phyloP scores from a whole-genome alignment of 2,113 vertebrate species.

The Neodontobutis hainanensis region DNA sequence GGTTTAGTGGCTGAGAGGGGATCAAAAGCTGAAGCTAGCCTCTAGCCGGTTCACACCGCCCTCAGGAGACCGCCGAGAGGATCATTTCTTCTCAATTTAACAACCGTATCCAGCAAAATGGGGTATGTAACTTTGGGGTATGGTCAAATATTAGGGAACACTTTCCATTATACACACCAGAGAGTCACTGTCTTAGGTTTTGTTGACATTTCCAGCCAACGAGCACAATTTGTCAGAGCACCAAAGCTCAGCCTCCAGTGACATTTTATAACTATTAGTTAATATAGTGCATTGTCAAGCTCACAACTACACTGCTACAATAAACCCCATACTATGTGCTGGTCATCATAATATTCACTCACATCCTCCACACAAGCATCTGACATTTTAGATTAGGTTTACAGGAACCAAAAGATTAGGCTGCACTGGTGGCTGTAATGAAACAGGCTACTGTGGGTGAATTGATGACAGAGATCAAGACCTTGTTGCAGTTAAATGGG shows the following conservation, averaged over 20 bases:
- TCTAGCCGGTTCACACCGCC: conserved; percentile 29
- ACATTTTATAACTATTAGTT: background rate
- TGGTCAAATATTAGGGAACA: background rate
- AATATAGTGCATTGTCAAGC: background rate
- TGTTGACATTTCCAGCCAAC: background rate
- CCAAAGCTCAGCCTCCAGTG: background rate
- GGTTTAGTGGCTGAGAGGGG: conserved; percentile 37
- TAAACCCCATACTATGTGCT: background rate
- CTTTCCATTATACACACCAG: background rate
- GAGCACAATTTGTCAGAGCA: background rate
- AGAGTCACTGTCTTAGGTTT: conserved; percentile 1
- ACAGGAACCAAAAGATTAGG: conserved; percentile 31
- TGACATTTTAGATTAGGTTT: conserved; percentile 21
- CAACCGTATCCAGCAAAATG: conserved; percentile 66
- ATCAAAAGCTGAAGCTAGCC: conserved; percentile 49
- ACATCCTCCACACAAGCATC: conserved; percentile 11
- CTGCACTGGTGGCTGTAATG: conserved; percentile 4
- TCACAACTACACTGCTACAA: background rate
- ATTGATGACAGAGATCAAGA: background rate
- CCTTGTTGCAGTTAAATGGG: background rate
- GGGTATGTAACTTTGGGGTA: conserved; percentile 70
- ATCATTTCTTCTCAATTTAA: conserved; percentile 33
- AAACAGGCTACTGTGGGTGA: conserved; percentile 19
- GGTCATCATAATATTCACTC: background rate
- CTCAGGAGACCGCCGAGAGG: conserved; percentile 44